Evolutionary conservation across 53 echinoderm and acorn worm genomes (phyloP), one percentile per base, ranked within the genome.

Genomic region (Luidia sarsii): DNA sequence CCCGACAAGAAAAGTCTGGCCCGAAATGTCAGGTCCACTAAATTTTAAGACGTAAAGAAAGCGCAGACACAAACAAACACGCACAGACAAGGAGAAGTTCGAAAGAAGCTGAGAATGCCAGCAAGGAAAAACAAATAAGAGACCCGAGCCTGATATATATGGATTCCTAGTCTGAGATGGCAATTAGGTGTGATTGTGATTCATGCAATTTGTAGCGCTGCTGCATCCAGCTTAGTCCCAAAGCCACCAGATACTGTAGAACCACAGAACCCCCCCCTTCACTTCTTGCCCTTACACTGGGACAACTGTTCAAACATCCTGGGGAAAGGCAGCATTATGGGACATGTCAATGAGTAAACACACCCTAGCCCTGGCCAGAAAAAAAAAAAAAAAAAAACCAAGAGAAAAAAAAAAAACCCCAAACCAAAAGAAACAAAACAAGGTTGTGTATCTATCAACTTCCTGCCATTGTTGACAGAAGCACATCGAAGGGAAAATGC

Each of bases 401-500:
- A 59, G 15, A 25, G 28, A 7, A 30, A 59, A 27, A 16, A 8
- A 10, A 30, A 10, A 30, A 25, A 59, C 6, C 28, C 24, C 3
- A 27, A 28, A 61, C 23, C 43, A 77, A 77, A 75, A 39, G 59
- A 60, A 61, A 77, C 55, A 75, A 33, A 57, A 43, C 60, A 77
- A 61, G 45, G 48, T 36, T 60, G 61, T 59, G 60, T 77, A 77
- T 77, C 77, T 43, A 77, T 77, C 60, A 60, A 61, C 50, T 59
- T 77, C 77, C 77, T 77, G 77, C 61, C 45, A 77, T 77, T 77
- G 77, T 77, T 77, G 77, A 77, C 61, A 60, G 77, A 77, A 45
- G 31, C 60, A 61, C 61, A 77, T 10, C 43, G 77, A 27, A 45
- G 41, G 11, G 11, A 41, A 6, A 7, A 41, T 41, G 41, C n/a